Evolutionary conservation across 2,888 invertebrate genomes (phyloP), one percentile per base, ranked within the genome.

Genomic region (Heliconius aoede): DNA sequence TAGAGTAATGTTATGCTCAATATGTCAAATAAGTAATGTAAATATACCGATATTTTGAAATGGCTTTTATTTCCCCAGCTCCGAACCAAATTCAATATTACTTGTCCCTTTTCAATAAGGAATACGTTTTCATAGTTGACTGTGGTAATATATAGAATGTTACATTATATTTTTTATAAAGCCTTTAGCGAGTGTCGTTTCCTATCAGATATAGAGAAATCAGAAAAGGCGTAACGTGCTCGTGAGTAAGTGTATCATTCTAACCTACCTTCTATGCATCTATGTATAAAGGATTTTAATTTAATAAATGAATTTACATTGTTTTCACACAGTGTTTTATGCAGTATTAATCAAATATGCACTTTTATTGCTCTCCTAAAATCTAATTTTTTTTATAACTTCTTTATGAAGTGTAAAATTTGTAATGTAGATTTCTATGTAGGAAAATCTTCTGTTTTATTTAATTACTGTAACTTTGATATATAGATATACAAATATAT

Each of bases 101-200:
- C 11, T 69, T 68, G 40, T 68, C 68, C 60, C 36, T 68, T 68
- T 74, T 74, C 68, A 69, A 68, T 68, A 32, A 74, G 24, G 30
- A 73, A 55, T 32, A 64, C 32, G 67, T 68, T 69, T 74, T 68
- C 30, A 68, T 24, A 51, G 74, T 51, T 13, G 46, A 40, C 40
- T 61, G 1, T 68, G 30, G 51, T 61, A 61, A 69, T 61, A 68
- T 61, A 51, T 65, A 26, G 40, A 26, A 60, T 51, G 4, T 46
- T 46, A 18, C 36, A 46, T 55, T 64, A 36, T 36, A 3, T 36
- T 60, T 21, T 73, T 68, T 18, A 21, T n/a, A 0, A 36, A 2
- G 24, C 4, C 64, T 64, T 64, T 36, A n/a, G 64, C 15, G 64
- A 36, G n/a, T 64, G 4, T 64, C 64, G 36, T 1, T 65, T 15